These are phyloP conservation scores for Cryptocephalus moraei DNA, from an alignment of 2,888 invertebrate genomes.

Conservation along the genomic window DNA sequence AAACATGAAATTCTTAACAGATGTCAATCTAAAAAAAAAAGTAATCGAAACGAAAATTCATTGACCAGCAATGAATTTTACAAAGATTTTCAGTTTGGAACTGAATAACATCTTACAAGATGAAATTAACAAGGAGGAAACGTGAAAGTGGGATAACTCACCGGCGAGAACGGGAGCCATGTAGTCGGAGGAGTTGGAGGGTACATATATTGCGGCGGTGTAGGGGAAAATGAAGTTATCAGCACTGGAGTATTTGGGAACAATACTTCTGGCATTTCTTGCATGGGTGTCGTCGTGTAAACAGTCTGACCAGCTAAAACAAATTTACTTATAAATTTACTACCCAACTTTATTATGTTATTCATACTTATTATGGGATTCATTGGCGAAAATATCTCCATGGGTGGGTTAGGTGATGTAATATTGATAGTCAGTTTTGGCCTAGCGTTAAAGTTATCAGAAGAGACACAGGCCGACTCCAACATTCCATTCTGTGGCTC, in stretches of 20 bases:
- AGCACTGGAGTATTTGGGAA: conserved; percentile 19
- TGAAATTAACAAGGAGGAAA: conserved; percentile 11
- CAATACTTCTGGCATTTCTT: conserved; percentile 19
- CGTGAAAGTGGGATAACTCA: conserved; percentile 24
- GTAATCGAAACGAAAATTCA: too few relatives aligned
- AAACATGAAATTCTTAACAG: too few relatives aligned
- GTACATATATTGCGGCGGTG: conserved; percentile 19
- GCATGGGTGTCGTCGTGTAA: conserved; percentile 12
- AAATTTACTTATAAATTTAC: too few relatives aligned
- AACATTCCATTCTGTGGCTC: too few relatives aligned
- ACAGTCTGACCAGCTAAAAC: conserved; percentile 20
- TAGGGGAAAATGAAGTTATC: conserved; percentile 20
- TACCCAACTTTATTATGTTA: background rate
- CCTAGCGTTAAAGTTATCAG: conserved; percentile 1
- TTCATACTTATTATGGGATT: conserved; percentile 13
- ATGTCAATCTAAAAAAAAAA: too few relatives aligned
- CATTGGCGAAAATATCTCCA: conserved; percentile 22
- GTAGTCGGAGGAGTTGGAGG: conserved; percentile 21
- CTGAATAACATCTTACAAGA: too few relatives aligned
- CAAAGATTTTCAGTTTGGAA: too few relatives aligned
- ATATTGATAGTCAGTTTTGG: conserved; percentile 9
- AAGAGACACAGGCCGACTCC: too few relatives aligned
- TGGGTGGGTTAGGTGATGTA: conserved; percentile 13
- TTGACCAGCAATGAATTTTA: too few relatives aligned
- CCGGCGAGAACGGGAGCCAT: conserved; percentile 18